phyloP scores from a whole-genome alignment of 1,140 invertebrate genomes.

The Macrotrachela quadricornifera region DNA sequence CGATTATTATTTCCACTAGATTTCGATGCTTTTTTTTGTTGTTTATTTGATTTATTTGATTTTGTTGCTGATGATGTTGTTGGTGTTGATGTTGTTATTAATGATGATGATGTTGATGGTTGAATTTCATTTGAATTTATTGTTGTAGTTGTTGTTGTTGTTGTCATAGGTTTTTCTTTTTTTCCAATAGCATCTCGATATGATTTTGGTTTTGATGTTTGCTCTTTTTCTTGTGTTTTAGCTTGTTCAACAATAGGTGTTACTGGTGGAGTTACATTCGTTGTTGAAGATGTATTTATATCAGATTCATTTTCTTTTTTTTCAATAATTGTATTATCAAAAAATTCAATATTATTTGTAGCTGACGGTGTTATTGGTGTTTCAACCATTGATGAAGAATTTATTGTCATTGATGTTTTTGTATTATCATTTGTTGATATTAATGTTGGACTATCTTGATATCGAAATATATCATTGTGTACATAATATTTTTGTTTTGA shows the following conservation, averaged over 20 bases:
- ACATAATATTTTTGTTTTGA: constrained; percentile 90
- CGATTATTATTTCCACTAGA: too few species aligned
- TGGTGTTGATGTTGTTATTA: not conserved
- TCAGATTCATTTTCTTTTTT: not conserved
- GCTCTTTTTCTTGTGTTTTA: not conserved
- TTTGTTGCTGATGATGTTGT: not conserved
- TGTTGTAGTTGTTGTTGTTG: not conserved
- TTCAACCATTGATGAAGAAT: not conserved
- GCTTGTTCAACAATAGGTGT: constrained; percentile 22
- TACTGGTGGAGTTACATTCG: too few species aligned
- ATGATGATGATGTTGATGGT: not conserved
- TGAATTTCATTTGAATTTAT: too few species aligned
- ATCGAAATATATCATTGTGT: constrained; percentile 92
- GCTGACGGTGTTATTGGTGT: too few species aligned
- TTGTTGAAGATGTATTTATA: not conserved
- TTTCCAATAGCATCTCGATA: not conserved
- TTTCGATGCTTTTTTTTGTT: not conserved
- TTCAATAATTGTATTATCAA: not conserved
- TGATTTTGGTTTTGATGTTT: not conserved
- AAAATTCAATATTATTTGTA: not conserved
- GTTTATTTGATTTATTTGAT: not conserved
- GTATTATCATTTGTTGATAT: too few species aligned
- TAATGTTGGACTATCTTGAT: constrained; percentile 46
- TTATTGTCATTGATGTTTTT: not conserved
- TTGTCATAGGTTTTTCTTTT: not conserved